Conservation (phyloP, 1,140 invertebrate species). For the Neodiprion lecontei region DNA sequence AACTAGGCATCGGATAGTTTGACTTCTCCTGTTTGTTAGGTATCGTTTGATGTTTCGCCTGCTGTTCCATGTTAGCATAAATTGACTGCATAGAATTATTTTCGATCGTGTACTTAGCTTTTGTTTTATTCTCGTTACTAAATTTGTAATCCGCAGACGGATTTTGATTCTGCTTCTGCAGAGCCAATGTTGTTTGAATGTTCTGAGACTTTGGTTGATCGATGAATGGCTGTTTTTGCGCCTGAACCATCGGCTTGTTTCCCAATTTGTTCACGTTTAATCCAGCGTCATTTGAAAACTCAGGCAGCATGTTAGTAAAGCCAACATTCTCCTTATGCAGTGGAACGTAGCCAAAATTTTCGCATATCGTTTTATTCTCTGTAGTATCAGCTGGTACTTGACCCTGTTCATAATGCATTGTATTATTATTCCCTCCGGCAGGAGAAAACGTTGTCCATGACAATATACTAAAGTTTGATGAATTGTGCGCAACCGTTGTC, state of each 20-base stretch:
- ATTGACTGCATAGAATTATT: slow-evolving; percentile 52
- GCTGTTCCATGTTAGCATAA: slow-evolving; percentile 38
- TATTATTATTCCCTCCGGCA: slow-evolving; percentile 33
- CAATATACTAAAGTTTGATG: slow-evolving; percentile 58
- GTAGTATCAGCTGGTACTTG: slow-evolving; percentile 33
- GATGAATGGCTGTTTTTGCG: slow-evolving; percentile 42
- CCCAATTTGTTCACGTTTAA: slow-evolving; percentile 45
- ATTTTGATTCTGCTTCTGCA: slow-evolving; percentile 31
- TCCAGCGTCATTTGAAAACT: slow-evolving; percentile 10
- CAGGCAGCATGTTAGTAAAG: slow-evolving; percentile 33
- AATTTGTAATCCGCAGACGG: slow-evolving; percentile 46
- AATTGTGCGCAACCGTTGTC: slow-evolving; percentile 56
- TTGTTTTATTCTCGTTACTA: slow-evolving; percentile 44
- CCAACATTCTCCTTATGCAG: slow-evolving; percentile 50
- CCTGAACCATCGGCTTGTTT: slow-evolving; percentile 35
- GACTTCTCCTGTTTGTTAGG: slow-evolving; percentile 49
- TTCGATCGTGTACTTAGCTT: slow-evolving; percentile 52
- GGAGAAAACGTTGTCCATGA: slow-evolving; percentile 60
- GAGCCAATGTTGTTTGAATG: slow-evolving; percentile 32
- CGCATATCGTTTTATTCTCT: slow-evolving; percentile 50
- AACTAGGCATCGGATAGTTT: slow-evolving; percentile 42
- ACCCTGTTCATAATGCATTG: slow-evolving; percentile 14
- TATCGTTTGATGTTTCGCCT: slow-evolving; percentile 36
- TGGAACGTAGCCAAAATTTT: slow-evolving; percentile 52
- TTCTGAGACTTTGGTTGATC: slow-evolving; percentile 47